Conservation (phyloP, 2,797 vertebrate genomes). For the Halcyon badia region DNA sequence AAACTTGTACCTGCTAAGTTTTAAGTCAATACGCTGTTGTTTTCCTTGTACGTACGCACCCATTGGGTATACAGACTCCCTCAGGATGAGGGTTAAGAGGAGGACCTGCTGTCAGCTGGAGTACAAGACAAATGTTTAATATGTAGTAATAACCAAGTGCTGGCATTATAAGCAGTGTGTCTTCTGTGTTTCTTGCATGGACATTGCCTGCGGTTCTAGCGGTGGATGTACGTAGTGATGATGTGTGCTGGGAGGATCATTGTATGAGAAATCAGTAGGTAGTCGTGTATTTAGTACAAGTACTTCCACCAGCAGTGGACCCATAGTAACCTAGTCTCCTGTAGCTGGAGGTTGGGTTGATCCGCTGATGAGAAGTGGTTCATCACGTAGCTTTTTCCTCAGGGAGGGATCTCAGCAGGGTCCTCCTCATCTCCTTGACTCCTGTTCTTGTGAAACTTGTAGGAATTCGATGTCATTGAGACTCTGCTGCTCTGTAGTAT, state of each 20-base stretch:
- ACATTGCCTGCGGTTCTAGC: accelerated
- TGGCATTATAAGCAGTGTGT: not conserved
- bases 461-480: not conserved
- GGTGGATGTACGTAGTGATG: accelerated
- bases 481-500: not conserved
- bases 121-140: not conserved
- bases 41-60: not conserved
- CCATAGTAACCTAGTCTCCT: not conserved
- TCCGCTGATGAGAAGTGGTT: not conserved
- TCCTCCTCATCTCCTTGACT: not conserved
- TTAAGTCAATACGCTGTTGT: not conserved
- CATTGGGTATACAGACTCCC: not conserved
- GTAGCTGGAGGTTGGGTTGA: not conserved
- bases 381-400: not conserved
- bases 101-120: not conserved
- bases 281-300: not conserved
- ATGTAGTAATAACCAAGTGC: not conserved
- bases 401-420: not conserved
- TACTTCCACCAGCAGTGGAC: not conserved
- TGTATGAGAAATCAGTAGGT: not conserved
- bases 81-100: not conserved
- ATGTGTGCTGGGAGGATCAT: not conserved
- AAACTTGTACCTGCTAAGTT: not conserved
- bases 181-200: not conserved
- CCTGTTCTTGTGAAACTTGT: not conserved